Percentiles rank a stretch among this genome's conserved stretches.
phyloP scores from a whole-genome alignment of 2,797 vertebrate species.

The Pipistrellus kuhlii region DNA sequence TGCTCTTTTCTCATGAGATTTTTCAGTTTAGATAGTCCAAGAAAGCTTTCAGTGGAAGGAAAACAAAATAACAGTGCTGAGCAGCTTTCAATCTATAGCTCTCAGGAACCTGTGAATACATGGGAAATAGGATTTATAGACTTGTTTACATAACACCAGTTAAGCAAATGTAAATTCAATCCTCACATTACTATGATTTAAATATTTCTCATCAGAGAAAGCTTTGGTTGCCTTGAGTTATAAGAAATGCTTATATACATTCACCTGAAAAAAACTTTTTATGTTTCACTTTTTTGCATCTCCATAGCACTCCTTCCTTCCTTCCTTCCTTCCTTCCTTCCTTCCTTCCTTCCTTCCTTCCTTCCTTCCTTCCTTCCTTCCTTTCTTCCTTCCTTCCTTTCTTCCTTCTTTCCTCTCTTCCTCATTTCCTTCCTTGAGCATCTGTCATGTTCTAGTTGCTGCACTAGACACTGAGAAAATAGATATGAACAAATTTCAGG shows the following conservation, averaged over 20 bases:
- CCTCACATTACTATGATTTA: not conserved
- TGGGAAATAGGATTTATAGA: constrained; percentile 9
- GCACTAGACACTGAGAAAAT: not conserved
- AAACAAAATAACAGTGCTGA: not conserved
- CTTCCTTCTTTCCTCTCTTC: too few species aligned
- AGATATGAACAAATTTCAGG: not conserved
- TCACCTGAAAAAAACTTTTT: not conserved
- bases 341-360: not conserved
- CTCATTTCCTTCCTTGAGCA: too few species aligned
- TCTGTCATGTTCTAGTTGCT: not conserved
- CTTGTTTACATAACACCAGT: not conserved
- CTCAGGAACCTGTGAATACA: not conserved
- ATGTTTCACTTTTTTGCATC: not conserved
- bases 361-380: too few species aligned
- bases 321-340: too few species aligned
- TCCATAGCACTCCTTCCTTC: not conserved
- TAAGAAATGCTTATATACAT: not conserved
- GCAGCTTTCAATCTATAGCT: not conserved
- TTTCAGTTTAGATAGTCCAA: not conserved
- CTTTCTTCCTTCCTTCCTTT: not conserved
- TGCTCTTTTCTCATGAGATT: not conserved
- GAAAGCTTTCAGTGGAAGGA: not conserved
- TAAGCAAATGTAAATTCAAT: constrained; percentile 44
- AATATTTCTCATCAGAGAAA: constrained; percentile 15
- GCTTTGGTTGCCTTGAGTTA: not conserved